A percentile compares a stretch with the other conserved stretches of the same genome.
These are phyloP conservation scores for Gallinago nigripennis DNA, from an alignment of 2,797 vertebrate species.

Conservation along the genomic window DNA sequence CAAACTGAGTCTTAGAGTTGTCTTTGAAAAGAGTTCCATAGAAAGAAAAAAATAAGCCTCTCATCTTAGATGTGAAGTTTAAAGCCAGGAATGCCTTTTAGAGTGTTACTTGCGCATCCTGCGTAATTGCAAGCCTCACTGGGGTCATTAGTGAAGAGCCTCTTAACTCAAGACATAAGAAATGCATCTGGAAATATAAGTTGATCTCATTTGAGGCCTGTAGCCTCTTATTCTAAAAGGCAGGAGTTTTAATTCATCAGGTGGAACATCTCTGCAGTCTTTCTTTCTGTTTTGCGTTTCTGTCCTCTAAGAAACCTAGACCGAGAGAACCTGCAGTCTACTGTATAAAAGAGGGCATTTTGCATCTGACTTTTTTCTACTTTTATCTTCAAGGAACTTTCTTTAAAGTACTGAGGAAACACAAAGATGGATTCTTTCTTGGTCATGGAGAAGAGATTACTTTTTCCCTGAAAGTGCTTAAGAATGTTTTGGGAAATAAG, in stretches of 20 bases:
- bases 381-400: neutral
- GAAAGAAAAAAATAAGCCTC: neutral
- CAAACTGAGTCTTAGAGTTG: neutral
- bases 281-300: neutral
- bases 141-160: neutral
- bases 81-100: neutral
- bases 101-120: neutral
- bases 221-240: neutral
- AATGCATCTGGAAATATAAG: neutral
- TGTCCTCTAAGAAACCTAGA: neutral
- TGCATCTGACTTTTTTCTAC: neutral
- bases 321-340: neutral
- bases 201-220: neutral
- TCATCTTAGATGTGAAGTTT: neutral
- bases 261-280: neutral
- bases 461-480: neutral
- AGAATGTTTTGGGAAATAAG: neutral
- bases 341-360: neutral
- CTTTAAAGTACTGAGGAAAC: neutral
- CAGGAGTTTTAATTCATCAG: neutral
- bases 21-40: neutral
- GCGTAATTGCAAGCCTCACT: neutral
- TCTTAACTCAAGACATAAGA: neutral
- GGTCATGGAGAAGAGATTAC: neutral
- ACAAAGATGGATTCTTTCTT: neutral